These are phyloP conservation scores for Bubo bubo DNA, from an alignment of 2,113 vertebrate genomes.

Conservation along the genomic window DNA sequence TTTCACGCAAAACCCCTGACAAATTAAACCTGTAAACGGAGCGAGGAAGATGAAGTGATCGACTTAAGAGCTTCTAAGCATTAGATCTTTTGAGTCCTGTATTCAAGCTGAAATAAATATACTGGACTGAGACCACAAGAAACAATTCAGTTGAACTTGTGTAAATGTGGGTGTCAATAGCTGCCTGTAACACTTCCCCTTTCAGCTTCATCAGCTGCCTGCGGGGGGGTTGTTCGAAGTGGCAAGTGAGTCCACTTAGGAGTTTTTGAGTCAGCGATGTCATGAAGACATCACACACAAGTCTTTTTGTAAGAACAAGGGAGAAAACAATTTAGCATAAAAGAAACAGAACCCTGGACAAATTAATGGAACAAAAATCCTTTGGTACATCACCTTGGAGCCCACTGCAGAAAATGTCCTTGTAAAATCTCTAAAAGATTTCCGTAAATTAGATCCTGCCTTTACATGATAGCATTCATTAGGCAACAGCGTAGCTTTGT, in stretches of 20 bases:
- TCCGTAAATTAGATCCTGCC: not conserved
- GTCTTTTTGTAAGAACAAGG: not conserved
- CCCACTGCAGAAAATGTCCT: not conserved
- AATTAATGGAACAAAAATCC: not conserved
- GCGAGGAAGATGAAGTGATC: accelerated
- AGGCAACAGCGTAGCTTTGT: accelerated
- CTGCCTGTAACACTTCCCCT: not conserved
- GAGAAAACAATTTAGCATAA: not conserved
- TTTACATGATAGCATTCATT: not conserved
- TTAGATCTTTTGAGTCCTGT: accelerated
- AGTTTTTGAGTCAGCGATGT: accelerated
- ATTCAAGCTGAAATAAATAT: accelerated
- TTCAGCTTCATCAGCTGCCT: not conserved
- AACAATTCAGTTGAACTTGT: accelerated
- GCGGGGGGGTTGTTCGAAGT: accelerated
- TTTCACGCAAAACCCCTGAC: accelerated
- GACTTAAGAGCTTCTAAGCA: accelerated
- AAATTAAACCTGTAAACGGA: not conserved
- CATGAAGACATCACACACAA: not conserved
- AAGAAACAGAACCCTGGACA: not conserved
- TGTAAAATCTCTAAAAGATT: not conserved
- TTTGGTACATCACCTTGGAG: not conserved
- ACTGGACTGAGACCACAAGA: not conserved
- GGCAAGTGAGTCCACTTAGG: accelerated
- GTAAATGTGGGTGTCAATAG: accelerated